Evolutionary conservation across 2,797 vertebrate genomes (phyloP), one percentile per base, ranked within the genome.

Genomic region (Enteromius fasciolatus): DNA sequence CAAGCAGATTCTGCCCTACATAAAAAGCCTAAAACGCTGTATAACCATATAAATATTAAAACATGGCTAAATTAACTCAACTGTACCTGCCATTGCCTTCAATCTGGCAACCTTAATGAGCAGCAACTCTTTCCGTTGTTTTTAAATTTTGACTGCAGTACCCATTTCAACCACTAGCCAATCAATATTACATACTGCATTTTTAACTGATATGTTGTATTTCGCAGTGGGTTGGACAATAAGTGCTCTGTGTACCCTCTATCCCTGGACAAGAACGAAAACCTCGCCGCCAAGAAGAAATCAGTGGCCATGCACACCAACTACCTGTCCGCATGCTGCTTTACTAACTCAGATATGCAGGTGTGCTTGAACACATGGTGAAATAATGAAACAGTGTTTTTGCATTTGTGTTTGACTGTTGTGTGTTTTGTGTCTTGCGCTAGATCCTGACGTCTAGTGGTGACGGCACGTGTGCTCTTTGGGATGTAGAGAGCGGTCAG

Each of bases 261-360:
- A 90, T 98, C 97, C 12, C 95, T 99, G 91, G 98, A 99, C 92
- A 99, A 99, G 93, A 99, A 99, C 25, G 98, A 99, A 90, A 99
- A 98, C 87, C 93, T 99, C 93, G 98, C 98, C 5, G 96, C 98
- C 3, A 99, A 99, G 94, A 99, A 99, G 95, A 99, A 99, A 86
- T 99, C 98, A 0, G 98, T 99, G 44, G 98, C 98, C 50, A 99
- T 99, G 98, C 98, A 99, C 90, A 99, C 98, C 84, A 99, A 99
- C 93, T 99, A 99, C 91, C 91, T 99, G 90, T 99, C 98, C 0
- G 98, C 98, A 77, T 99, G 98, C 92, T 98, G 97, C 94, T 99
- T 99, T 93, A 99, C 98, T 86, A 99, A 99, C 93, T 99, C 98
- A 0, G 98, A 99, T 87, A 99, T 99, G 98, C 98, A 99, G 97